Percentiles rank a stretch among this genome's conserved stretches.
These are phyloP conservation scores for Antheraea pernyi DNA, from an alignment of 1,140 invertebrate species.

Conservation along the genomic window DNA sequence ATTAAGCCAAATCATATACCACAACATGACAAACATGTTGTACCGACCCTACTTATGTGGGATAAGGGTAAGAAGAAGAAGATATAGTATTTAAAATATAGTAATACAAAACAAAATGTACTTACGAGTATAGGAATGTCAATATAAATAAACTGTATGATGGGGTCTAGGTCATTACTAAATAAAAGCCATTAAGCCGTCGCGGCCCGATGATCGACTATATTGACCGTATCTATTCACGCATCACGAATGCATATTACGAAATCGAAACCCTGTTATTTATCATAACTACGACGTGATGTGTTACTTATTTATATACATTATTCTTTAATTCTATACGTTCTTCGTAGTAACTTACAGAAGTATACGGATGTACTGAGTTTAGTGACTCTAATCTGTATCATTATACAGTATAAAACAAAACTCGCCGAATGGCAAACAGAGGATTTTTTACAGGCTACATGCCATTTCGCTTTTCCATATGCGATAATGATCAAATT, in stretches of 20 bases:
- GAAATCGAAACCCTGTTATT: neutral
- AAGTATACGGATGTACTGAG: too few species aligned
- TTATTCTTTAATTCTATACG: too few species aligned
- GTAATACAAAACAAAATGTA: neutral
- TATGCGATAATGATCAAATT: too few species aligned
- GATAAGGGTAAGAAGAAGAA: too few species aligned
- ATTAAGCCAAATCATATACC: too few species aligned
- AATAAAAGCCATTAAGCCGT: conserved; percentile 1
- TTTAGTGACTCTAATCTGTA: too few species aligned
- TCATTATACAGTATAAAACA: too few species aligned
- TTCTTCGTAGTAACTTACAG: neutral
- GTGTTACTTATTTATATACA: neutral
- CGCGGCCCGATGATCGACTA: neutral
- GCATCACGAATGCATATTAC: neutral
- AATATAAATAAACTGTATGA: neutral
- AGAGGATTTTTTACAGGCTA: too few species aligned
- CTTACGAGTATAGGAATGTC: neutral
- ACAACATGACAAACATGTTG: too few species aligned
- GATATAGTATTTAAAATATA: neutral
- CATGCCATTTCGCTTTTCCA: too few species aligned
- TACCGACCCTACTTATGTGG: too few species aligned
- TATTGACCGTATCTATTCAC: neutral
- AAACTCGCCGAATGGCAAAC: too few species aligned
- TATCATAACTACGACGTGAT: neutral
- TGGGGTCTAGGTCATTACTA: neutral